These are phyloP conservation scores for Neomorphus geoffroyi DNA, from an alignment of 2,797 vertebrate species.

Conservation along the genomic window DNA sequence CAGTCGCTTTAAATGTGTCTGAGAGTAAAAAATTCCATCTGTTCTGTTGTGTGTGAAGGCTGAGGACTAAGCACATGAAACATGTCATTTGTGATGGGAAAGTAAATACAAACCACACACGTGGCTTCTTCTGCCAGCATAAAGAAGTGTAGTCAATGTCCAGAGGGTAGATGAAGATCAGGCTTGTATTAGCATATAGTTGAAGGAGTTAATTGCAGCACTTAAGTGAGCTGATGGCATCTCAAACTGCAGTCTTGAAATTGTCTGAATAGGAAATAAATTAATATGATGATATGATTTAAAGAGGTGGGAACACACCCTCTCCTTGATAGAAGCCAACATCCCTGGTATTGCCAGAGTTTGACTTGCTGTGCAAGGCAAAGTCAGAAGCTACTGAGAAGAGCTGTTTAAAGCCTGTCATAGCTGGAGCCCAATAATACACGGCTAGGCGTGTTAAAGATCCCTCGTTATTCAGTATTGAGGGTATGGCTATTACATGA, in stretches of 20 bases:
- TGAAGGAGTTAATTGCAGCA: conserved; percentile 2
- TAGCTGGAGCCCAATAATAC: not conserved
- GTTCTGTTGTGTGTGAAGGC: not conserved
- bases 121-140: not conserved
- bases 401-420: not conserved
- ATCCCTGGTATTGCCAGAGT: not conserved
- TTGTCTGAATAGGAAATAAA: conserved; percentile 38
- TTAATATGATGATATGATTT: not conserved
- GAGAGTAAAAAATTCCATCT: not conserved
- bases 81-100: not conserved
- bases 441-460: not conserved
- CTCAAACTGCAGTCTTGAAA: not conserved
- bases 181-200: not conserved
- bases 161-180: not conserved
- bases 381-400: not conserved
- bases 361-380: not conserved
- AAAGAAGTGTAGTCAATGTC: not conserved
- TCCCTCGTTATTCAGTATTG: not conserved
- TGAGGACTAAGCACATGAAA: not conserved
- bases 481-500: not conserved
- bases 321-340: not conserved
- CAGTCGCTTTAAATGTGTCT: not conserved
- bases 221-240: conserved; percentile 18
- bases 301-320: not conserved
- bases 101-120: not conserved